Percentiles rank a stretch among this genome's conserved stretches.
phyloP scores from a whole-genome alignment of 2,113 vertebrate species.

The Caloenas nicobarica region DNA sequence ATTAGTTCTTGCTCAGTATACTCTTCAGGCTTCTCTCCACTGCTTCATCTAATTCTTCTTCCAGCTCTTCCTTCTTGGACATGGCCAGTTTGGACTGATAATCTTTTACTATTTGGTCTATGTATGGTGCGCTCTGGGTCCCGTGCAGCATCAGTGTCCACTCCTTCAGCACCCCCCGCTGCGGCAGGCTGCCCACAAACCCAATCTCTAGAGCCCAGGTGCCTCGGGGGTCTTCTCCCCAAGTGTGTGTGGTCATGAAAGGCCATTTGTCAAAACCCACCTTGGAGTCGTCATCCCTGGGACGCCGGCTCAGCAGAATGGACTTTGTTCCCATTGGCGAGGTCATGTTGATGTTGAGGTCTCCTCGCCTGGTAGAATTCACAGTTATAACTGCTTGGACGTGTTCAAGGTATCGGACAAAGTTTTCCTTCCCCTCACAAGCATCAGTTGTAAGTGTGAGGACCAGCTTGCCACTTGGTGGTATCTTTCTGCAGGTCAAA shows the following conservation, averaged over 20 bases:
- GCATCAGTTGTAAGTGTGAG: conserved; percentile 87
- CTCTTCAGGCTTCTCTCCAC: conserved; percentile 96
- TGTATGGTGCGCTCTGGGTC: conserved; percentile 97
- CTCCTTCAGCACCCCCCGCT: conserved; percentile 91
- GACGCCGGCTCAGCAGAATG: conserved; percentile 93
- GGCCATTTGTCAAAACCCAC: conserved; percentile 99
- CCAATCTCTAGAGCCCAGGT: conserved; percentile 93
- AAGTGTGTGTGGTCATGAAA: conserved; percentile 99
- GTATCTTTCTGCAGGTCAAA: conserved; percentile 84
- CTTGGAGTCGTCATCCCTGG: conserved; percentile 93
- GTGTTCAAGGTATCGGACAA: conserved; percentile 97
- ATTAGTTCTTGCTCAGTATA: conserved; percentile 89
- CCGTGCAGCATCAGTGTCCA: conserved; percentile 99
- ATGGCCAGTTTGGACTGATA: conserved; percentile 99
- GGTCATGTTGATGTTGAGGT: conserved; percentile 98
- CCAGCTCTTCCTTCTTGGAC: conserved; percentile 99
- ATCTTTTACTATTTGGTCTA: conserved; percentile 97
- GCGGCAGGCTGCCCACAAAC: conserved; percentile 84
- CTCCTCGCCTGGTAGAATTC: conserved; percentile 90
- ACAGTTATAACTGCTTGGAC: conserved; percentile 96
- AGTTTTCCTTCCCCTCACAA: conserved; percentile 95
- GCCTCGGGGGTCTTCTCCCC: conserved; percentile 97
- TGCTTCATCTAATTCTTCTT: conserved; percentile 96
- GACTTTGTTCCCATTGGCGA: conserved; percentile 98
- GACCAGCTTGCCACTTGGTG: conserved; percentile 85